Percentiles rank a stretch among this genome's conserved stretches.
Evolutionary conservation across 2,113 vertebrate genomes (phyloP).

Genomic region (Microcebus tavaratra): DNA sequence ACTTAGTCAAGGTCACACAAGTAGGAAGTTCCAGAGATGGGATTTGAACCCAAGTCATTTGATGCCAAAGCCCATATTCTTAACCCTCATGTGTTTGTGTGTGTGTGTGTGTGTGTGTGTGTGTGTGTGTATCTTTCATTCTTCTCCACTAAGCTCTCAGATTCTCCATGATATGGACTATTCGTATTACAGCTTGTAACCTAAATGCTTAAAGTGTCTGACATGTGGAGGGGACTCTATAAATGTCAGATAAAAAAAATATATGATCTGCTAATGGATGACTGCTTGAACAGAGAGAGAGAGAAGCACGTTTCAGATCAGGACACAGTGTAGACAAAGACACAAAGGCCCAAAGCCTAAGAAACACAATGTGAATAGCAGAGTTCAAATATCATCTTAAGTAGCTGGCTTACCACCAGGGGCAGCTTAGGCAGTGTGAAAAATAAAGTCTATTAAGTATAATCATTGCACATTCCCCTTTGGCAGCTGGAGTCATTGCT

Average conservation of each 20-base stretch:
- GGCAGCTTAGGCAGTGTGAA: not conserved
- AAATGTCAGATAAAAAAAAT: not conserved
- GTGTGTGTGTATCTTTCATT: not conserved
- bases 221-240: not conserved
- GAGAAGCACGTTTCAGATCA: not conserved
- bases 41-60: slow-evolving; percentile 18
- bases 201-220: slow-evolving; percentile 13
- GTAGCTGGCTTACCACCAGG: slow-evolving; percentile 18
- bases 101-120: not conserved
- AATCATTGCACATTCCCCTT: not conserved
- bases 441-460: not conserved
- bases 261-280: not conserved
- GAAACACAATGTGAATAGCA: not conserved
- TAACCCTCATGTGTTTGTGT: not conserved
- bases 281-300: not conserved
- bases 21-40: not conserved
- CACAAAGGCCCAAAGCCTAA: not conserved
- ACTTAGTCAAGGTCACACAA: not conserved
- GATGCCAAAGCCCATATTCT: not conserved
- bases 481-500: not conserved
- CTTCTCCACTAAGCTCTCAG: not conserved
- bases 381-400: not conserved
- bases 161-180: not conserved
- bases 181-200: slow-evolving; percentile 24
- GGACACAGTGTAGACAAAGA: not conserved